Percentiles rank a stretch among this genome's conserved stretches.
Conservation (phyloP, 2,797 vertebrate genomes). For the Tapera naevia region DNA sequence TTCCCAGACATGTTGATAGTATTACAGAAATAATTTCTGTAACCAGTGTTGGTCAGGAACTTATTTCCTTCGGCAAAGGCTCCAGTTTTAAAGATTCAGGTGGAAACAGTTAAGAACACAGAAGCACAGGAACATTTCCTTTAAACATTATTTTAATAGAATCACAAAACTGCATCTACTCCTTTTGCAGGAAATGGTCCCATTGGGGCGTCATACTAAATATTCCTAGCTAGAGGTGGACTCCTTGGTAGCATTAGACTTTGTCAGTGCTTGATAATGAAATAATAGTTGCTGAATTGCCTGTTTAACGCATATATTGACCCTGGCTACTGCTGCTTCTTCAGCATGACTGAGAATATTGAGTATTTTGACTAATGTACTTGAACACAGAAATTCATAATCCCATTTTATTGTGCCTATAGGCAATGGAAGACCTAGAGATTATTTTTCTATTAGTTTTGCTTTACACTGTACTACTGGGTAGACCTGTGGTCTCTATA, state of each 20-base stretch:
- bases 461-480: neutral
- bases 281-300: neutral
- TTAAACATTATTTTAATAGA: neutral
- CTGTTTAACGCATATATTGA: neutral
- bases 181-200: neutral
- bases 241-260: neutral
- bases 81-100: neutral
- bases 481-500: neutral
- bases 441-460: slow-evolving; percentile 12
- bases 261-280: neutral
- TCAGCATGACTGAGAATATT: neutral
- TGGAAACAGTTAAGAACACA: neutral
- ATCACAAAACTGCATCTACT: neutral
- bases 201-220: neutral
- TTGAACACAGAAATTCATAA: neutral
- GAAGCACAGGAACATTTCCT: neutral
- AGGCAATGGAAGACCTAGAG: neutral
- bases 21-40: neutral
- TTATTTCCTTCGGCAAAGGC: neutral
- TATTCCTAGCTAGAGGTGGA: neutral
- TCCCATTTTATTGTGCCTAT: slow-evolving; percentile 14
- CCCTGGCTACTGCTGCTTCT: neutral
- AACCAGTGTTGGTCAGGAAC: neutral
- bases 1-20: neutral
- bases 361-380: slow-evolving; percentile 18